phyloP scores from a whole-genome alignment of 2,888 invertebrate genomes.

The Allophyes oxyacanthae region DNA sequence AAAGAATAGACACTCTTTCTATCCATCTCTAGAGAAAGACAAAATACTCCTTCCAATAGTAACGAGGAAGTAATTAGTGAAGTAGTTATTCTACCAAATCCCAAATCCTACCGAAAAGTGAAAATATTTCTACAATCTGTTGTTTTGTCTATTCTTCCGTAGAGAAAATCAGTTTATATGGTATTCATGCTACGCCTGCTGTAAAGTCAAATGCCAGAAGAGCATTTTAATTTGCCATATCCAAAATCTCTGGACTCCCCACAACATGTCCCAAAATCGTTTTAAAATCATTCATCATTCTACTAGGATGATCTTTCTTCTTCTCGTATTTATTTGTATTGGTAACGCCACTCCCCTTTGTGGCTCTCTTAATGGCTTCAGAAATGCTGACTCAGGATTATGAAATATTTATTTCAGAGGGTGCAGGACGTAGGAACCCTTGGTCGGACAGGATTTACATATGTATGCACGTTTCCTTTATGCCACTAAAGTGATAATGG shows the following conservation, averaged over 20 bases:
- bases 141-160: too few species aligned
- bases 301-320: constrained; percentile 68
- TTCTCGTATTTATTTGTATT: constrained; percentile 77
- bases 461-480: constrained; percentile 37
- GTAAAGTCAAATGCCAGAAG: too few species aligned
- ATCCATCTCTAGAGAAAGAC: too few species aligned
- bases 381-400: constrained; percentile 63
- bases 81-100: too few species aligned
- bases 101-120: too few species aligned
- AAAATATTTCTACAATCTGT: too few species aligned
- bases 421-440: constrained; percentile 38
- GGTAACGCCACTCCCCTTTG: constrained; percentile 73
- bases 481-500: constrained; percentile 46
- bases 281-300: constrained; percentile 85
- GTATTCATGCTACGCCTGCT: too few species aligned
- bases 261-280: constrained; percentile 64
- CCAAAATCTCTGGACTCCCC: constrained; percentile 9
- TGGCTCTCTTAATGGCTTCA: constrained; percentile 72
- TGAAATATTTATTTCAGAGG: constrained; percentile 51
- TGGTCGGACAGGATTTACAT: constrained; percentile 46
- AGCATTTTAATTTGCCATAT: constrained; percentile 10
- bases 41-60: too few species aligned
- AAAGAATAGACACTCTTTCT: too few species aligned
- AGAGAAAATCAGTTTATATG: too few species aligned
- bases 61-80: too few species aligned